Evolutionary conservation across 2,113 vertebrate species (phyloP), one percentile per base, ranked within the genome.

Genomic region (Petromus typicus): DNA sequence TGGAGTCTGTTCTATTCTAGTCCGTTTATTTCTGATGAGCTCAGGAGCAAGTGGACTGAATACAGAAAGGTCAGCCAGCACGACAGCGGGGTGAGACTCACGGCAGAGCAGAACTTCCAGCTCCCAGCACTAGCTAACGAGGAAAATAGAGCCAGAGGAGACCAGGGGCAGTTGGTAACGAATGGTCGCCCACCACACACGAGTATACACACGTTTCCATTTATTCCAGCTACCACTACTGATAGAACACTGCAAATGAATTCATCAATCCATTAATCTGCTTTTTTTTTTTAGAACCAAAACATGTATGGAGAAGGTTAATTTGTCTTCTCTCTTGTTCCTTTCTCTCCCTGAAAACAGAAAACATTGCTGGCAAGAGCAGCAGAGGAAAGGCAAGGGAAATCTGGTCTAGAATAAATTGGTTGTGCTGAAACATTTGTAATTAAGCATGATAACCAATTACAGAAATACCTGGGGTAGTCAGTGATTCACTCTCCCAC

Each of bases 361-460:
- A 73, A 95, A 97, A 84, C 83, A 90, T 89, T 22, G 86, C 63
- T 67, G 73, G 16, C 56, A 69, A 91, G 93, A 97, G 51, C 63
- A 96, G 86, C 78, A 97, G 93, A 61, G 3, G 40, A 98, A 98
- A 98, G 56, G 93, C 92, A 97, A 80, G 75, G 96, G 97, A 98
- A 98, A 98, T 95, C 87, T 97, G 94, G 93, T 98, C 96, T 95
- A 97, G 96, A 97, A 97, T 97, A 98, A 98, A 98, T 95, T 97
- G 96, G 96, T 94, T 98, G 93, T 97, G 97, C 97, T 96, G 94
- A 98, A 98, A 98, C 91, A 98, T 98, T 98, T 98, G 95, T 98
- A 98, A 98, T 98, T 98, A 98, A 98, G 97, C 96, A 98, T 97
- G 97, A 98, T 98, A 98, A 98, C 96, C 97, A 99, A 97, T 98